A percentile compares a stretch with the other conserved stretches of the same genome.
Conservation (phyloP, 2,888 invertebrate species). For the Ectemnius continuus region DNA sequence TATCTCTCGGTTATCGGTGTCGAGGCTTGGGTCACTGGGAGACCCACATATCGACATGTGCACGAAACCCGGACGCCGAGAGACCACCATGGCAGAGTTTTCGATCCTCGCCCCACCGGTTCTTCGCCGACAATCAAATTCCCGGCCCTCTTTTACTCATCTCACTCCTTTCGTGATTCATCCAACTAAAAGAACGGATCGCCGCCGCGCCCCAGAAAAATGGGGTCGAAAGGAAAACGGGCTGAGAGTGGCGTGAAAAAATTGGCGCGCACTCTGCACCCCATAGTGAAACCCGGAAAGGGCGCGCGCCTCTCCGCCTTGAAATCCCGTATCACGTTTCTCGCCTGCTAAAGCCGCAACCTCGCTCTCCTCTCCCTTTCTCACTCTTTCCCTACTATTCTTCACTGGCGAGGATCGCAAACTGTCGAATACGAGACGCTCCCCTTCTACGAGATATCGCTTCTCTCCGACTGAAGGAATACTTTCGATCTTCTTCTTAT, state of each 20-base stretch:
- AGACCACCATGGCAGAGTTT: background rate
- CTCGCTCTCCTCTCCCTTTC: background rate
- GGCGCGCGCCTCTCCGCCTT: slow-evolving; percentile 5
- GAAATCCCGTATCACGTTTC: slow-evolving; percentile 3
- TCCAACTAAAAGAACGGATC: too few species aligned
- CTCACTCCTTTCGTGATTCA: too few species aligned
- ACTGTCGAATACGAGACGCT: background rate
- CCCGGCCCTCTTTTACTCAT: too few species aligned
- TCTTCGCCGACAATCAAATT: too few species aligned
- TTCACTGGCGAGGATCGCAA: background rate
- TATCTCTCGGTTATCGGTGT: slow-evolving; percentile 38
- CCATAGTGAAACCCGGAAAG: slow-evolving; percentile 1
- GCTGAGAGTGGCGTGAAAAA: background rate
- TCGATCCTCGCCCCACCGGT: too few species aligned
- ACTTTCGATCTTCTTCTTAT: background rate
- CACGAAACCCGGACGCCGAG: slow-evolving; percentile 14
- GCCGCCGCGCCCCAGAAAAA: too few species aligned
- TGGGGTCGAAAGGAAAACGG: too few species aligned
- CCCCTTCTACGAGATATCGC: background rate
- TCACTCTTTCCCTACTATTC: too few species aligned
- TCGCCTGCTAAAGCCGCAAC: background rate
- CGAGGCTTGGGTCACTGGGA: slow-evolving; percentile 30
- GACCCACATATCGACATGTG: slow-evolving; percentile 27
- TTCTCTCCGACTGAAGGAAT: too few species aligned
- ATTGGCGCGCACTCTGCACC: background rate